Conservation (phyloP, 2,797 vertebrate genomes). For the Acipenser ruthenus region DNA sequence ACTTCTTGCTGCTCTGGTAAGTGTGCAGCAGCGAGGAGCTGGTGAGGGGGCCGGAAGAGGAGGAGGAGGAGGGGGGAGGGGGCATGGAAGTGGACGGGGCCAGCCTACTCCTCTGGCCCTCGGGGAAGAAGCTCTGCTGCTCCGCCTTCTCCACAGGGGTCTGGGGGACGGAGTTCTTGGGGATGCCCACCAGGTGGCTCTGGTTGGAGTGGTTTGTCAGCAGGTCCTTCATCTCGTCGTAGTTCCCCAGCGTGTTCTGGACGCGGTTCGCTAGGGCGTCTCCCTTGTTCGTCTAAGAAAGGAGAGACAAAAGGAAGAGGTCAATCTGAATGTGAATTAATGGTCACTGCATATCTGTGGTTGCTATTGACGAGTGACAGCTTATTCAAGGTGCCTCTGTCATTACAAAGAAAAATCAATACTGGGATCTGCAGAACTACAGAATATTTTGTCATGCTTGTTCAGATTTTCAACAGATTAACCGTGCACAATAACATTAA, state of each 20-base stretch:
- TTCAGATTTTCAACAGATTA: no score
- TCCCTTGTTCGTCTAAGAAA: conserved; percentile 80
- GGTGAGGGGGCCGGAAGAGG: conserved; percentile 49
- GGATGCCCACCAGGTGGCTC: conserved; percentile 92
- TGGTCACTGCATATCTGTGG: no score
- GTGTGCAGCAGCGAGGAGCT: conserved; percentile 57
- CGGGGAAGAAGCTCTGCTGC: conserved; percentile 62
- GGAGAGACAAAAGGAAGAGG: background rate
- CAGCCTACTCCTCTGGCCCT: conserved; percentile 66
- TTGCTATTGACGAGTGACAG: background rate
- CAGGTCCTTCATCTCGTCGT: conserved; percentile 92
- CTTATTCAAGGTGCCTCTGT: background rate
- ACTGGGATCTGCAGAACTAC: background rate
- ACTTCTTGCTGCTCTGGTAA: conserved; percentile 74
- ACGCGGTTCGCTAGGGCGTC: conserved; percentile 85
- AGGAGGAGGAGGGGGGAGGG: conserved; percentile 59
- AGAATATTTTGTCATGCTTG: no score
- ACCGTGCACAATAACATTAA: no score
- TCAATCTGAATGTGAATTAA: background rate
- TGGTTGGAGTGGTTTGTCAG: conserved; percentile 87
- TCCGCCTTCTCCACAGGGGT: conserved; percentile 69
- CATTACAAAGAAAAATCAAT: background rate
- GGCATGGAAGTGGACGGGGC: conserved; percentile 56
- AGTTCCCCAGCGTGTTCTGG: conserved; percentile 87
- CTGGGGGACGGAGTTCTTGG: conserved; percentile 72